Evolutionary conservation across 2,797 vertebrate genomes (phyloP), one percentile per base, ranked within the genome.

Genomic region (Clarias laeviceps): DNA sequence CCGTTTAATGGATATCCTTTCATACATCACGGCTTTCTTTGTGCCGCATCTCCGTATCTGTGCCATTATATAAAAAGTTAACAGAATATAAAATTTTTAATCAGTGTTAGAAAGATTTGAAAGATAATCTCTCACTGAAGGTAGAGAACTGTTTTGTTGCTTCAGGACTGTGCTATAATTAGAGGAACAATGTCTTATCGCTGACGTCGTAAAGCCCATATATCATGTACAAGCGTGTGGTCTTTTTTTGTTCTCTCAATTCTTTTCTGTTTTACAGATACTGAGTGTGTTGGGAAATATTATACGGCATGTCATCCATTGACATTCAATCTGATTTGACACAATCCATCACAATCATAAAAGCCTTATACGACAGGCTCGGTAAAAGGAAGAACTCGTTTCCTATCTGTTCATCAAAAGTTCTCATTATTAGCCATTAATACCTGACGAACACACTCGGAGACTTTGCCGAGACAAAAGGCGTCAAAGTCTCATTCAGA

Each of bases 391-490:
- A 86, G 72, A 73, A 65, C 24, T 85, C 77, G 40, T 74, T 81
- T 79, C 80, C 11, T 83, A 86, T 86, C 86, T 89, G 73, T 89
- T 87, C 86, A 87, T 86, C 84, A 34, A 18, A 24, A 37, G 50
- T 50, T 83, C 68, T 82, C 72, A 68, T 45, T 82, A 66, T 84
- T 89, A 79, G 73, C 64, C 54, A 82, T 88, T 88, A 81, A 88
- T 82, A 85, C 72, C 82, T 87, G 78, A 89, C 61, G 87, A 86
- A 85, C 37, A 82, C 59, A 83, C 76, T 68, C 70, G 56, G 79
- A 88, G 57, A 54, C 86, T 86, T 84, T 62, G 57, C 62, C 57
- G 68, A 80, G 78, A 87, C 86, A 89, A 88, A 87, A 74, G 83
- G 85, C 82, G 50, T 88, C 82, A 88, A 81, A 84, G 84, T 24